These are phyloP conservation scores for Podocnemis expansa DNA, from an alignment of 2,113 vertebrate genomes.

Conservation along the genomic window DNA sequence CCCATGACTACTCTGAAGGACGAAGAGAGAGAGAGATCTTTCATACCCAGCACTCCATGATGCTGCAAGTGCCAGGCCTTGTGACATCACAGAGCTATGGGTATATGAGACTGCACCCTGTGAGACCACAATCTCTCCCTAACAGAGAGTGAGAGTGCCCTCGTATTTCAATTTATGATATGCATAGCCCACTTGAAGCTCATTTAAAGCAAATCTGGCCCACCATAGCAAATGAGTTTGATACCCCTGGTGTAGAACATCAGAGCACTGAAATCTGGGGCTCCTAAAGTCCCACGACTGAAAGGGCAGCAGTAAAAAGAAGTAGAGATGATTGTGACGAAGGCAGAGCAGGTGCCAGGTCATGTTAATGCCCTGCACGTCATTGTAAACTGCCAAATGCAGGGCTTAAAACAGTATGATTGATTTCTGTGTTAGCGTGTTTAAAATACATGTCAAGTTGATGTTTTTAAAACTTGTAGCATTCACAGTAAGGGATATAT, in stretches of 20 bases:
- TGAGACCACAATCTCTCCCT: no score
- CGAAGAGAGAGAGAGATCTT: no score
- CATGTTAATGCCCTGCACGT: neutral
- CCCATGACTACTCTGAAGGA: no score
- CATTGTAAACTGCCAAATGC: neutral
- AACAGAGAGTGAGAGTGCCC: no score
- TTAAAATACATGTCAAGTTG: neutral
- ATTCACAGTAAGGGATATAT: neutral
- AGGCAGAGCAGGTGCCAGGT: rapidly evolving
- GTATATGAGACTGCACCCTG: no score
- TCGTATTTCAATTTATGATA: no score
- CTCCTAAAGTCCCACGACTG: neutral
- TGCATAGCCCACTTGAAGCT: no score
- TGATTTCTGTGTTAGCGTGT: neutral
- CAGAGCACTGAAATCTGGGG: neutral
- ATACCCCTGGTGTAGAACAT: neutral
- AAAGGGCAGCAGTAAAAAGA: neutral
- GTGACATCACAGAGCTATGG: no score
- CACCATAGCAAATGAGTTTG: no score
- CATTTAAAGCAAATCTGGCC: no score
- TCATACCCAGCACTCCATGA: no score
- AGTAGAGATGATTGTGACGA: rapidly evolving
- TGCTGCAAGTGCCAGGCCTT: no score
- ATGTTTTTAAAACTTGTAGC: neutral
- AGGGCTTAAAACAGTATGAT: neutral